Percentiles rank a stretch among this genome's conserved stretches.
phyloP scores from a whole-genome alignment of 1,140 invertebrate species.

The Apocrypta bakeri region DNA sequence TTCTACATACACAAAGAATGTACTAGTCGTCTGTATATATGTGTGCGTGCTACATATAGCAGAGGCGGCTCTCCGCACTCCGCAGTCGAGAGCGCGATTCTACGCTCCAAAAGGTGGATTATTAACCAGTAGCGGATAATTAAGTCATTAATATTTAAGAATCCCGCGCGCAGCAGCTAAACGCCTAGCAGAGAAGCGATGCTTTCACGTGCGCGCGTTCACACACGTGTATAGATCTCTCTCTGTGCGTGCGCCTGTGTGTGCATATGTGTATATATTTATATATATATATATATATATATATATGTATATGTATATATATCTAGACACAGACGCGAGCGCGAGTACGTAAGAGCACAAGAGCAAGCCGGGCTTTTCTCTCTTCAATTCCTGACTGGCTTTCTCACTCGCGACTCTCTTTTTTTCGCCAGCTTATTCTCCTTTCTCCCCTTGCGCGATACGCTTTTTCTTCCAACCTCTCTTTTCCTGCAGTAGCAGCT shows the following conservation, averaged over 20 bases:
- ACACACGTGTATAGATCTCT: no score
- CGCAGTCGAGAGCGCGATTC: constrained; percentile 52
- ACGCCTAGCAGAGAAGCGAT: constrained; percentile 55
- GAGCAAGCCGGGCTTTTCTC: constrained; percentile 54
- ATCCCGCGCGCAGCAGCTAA: constrained; percentile 60
- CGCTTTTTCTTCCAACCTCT: constrained; percentile 44
- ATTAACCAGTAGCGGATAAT: constrained; percentile 69
- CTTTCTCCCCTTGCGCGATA: constrained; percentile 44
- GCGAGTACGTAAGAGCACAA: neutral
- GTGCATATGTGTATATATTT: neutral
- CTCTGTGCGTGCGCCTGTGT: no score
- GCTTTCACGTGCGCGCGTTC: constrained; percentile 47
- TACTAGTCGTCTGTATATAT: constrained; percentile 14
- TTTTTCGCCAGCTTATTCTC: constrained; percentile 41
- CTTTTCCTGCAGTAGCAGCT: neutral
- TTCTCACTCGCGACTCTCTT: constrained; percentile 13
- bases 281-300: no score
- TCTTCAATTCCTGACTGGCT: constrained; percentile 59
- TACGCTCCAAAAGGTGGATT: constrained; percentile 61
- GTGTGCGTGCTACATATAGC: constrained; percentile 51
- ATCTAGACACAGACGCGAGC: neutral
- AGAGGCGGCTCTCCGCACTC: no score
- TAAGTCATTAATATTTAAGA: constrained; percentile 71
- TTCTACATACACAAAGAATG: neutral
- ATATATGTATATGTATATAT: no score